Evolutionary conservation across 2,797 vertebrate genomes (phyloP), one percentile per base, ranked within the genome.

Genomic region (Brachyalestes nurse): DNA sequence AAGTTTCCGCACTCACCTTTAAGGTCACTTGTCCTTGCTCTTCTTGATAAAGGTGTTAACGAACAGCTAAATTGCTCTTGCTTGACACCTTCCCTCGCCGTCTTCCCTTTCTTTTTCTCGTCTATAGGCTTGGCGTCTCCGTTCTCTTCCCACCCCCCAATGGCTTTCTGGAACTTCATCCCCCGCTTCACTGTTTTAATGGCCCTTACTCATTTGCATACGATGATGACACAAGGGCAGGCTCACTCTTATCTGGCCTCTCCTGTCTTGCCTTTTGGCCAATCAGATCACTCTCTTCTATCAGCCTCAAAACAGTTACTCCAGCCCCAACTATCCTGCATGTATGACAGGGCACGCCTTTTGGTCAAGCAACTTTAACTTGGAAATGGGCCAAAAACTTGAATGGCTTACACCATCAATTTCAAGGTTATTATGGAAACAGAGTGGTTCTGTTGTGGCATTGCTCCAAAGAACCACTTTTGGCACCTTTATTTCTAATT

Each of bases 201-300:
- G 84, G 81, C 78, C 64, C 25, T 17, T 23, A 83, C 91, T 95
- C 91, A 95, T 95, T 95, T 93, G 92, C 94, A 95, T 95, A 95
- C 40, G 19, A 80, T 81, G 92, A 93, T 93, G 91, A 91, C 89
- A 90, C 90, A 83, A 89, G 85, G 88, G 85, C 72, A 88, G 90
- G 88, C 87, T 85, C 84, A 53, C 25, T 84, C 91, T 93, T 94
- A 94, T 94, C 93, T 78, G 87, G 80, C 34, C 81, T 83, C 72
- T 75, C 55, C 74, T 66, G 28, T 77, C 57, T 23, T 55, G 58
- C 47, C 86, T 38, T 72, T 81, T 66, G 77, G 77, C 85, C 85
- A 82, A 90, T 88, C 75, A 72, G 23, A 65, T 34, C 38, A n/a
- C 57, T 58, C 58, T 42, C 62, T 45, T 72, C 72, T 88, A 88